phyloP scores from a whole-genome alignment of 2,113 vertebrate species.

The Nansenia antarctica region DNA sequence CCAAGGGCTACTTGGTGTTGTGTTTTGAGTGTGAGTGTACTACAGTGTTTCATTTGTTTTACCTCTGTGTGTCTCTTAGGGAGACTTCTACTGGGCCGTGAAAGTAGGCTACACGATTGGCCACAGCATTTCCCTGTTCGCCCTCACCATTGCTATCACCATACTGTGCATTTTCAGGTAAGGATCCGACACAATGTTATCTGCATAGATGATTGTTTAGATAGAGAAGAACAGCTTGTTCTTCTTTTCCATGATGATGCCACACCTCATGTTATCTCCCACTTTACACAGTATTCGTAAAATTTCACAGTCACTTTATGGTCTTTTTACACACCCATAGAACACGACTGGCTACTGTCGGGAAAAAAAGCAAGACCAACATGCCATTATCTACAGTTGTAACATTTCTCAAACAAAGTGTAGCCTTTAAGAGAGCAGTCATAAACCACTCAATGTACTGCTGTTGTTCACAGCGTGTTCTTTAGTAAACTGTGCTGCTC shows the following conservation, averaged over 20 bases:
- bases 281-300: slow-evolving; percentile 16
- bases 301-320: slow-evolving; percentile 41
- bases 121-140: slow-evolving; percentile 86
- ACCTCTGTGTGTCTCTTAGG: slow-evolving; percentile 55
- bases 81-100: slow-evolving; percentile 77
- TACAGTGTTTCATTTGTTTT: slow-evolving; percentile 1
- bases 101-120: slow-evolving; percentile 94
- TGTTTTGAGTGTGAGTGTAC: not conserved
- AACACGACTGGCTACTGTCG: not conserved
- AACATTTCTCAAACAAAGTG: slow-evolving; percentile 31
- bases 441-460: too few species aligned
- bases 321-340: slow-evolving; percentile 35
- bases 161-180: slow-evolving; percentile 90
- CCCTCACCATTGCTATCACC: slow-evolving; percentile 84
- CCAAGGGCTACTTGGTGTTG: too few species aligned
- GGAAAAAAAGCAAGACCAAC: not conserved
- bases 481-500: not conserved
- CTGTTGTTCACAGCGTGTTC: not conserved
- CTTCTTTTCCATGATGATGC: not conserved
- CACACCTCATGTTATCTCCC: slow-evolving; percentile 1
- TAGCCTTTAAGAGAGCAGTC: not conserved
- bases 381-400: slow-evolving; percentile 19
- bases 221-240: slow-evolving; percentile 8
- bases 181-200: slow-evolving; percentile 32
- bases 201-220: slow-evolving; percentile 5